Base-by-base conservation (phyloP, 1,140 invertebrate species). In the Drosophila orena region DNA sequence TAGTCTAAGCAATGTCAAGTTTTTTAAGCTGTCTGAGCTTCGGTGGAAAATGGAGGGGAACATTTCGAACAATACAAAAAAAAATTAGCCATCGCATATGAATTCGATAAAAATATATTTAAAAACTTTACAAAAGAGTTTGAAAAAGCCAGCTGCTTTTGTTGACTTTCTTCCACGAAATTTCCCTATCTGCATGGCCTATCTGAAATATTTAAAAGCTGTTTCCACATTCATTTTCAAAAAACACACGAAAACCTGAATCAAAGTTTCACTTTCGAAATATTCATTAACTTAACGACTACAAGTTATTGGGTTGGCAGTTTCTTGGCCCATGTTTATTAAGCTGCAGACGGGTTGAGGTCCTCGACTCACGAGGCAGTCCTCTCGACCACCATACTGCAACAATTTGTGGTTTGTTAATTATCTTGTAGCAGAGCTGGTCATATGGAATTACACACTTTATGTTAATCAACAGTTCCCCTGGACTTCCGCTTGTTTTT, bases 1-100 rank as follows among this genome's bases (percentile, higher is more conserved):
- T 78, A 80, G 78, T 71, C 81, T 44, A 52, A 64, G 81, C 81
- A 86, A 86, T 86, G 81, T 86, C 81, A 86, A 86, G 81, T 86
- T 86, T 86, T 74, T 78, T 53, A 40, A 49, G 44, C 81, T 60
- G 59, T 47, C 49, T 54, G 34, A 47, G 44, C 35, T 52, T 46
- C 30, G 61, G 17, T 38, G 42, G 56, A 34, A 54, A 68, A 38
- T 37, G 61, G 40, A 69, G 50, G 34, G 66, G 43, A 69, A 69
- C 55, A 22, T 65, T 38, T 30, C 10, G 8, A 30, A 0, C 7
- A 30, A 30, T 8, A 30, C 7, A 30, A 30, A 30, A 22, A 1
- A 22, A 22, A 22, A 22, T 22, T 22, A 24, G 4, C 24, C 24
- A 24, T 30, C 7, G 8, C 8, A 10, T 30, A 30, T 8, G 30